Conservation (phyloP, 2,113 vertebrate species). For the Acinonyx jubatus region DNA sequence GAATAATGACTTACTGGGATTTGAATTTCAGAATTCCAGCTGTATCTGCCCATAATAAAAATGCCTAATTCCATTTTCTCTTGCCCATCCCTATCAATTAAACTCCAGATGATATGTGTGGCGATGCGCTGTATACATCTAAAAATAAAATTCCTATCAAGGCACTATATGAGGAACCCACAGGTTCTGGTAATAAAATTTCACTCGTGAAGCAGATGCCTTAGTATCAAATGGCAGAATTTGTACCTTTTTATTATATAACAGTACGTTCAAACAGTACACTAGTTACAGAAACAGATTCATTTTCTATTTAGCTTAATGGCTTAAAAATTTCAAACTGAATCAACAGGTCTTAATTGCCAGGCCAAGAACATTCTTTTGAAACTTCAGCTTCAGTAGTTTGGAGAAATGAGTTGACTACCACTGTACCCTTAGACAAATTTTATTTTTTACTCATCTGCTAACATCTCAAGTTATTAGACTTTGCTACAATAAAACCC, state of each 20-base stretch:
- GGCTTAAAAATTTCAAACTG: constrained; percentile 10
- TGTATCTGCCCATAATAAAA: not conserved
- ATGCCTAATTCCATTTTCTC: not conserved
- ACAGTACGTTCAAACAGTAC: not conserved
- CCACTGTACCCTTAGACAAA: not conserved
- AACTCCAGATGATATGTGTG: not conserved
- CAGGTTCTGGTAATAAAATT: constrained; percentile 15
- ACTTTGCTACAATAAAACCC: not conserved
- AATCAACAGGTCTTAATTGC: not conserved
- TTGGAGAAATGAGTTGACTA: not conserved
- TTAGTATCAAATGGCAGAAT: constrained; percentile 25
- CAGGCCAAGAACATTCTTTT: not conserved
- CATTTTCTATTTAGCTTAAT: not conserved
- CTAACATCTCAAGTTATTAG: constrained; percentile 5
- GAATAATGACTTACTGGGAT: not conserved
- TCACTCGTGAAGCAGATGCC: constrained; percentile 1
- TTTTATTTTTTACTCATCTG: constrained; percentile 33
- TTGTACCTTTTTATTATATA: not conserved
- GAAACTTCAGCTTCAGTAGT: not conserved
- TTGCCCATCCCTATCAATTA: not conserved
- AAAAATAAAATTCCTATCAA: constrained; percentile 49
- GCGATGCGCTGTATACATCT: not conserved
- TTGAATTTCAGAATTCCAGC: constrained; percentile 39
- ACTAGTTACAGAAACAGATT: not conserved
- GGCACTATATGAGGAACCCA: not conserved